These are phyloP conservation scores for Triops longicaudatus DNA, from an alignment of 1,140 invertebrate species.

Conservation along the genomic window DNA sequence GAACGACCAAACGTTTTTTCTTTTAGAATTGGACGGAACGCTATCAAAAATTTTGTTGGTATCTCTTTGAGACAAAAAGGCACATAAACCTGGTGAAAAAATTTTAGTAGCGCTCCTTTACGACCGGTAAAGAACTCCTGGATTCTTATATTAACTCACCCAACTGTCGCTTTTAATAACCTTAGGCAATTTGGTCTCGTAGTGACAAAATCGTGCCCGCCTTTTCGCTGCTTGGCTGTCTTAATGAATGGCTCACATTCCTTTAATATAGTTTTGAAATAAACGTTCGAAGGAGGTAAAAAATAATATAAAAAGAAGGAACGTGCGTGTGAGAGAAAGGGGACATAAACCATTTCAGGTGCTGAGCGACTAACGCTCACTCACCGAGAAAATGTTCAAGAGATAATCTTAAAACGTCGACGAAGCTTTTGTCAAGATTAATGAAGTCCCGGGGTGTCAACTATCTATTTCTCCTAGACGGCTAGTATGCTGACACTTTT, in stretches of 20 bases:
- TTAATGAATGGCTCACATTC: neutral
- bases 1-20: neutral
- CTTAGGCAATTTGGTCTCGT: slow-evolving; percentile 4
- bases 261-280: slow-evolving; percentile 1
- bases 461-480: neutral
- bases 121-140: neutral
- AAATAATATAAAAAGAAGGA: no score
- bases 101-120: neutral
- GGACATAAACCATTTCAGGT: slow-evolving; percentile 8
- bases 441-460: neutral
- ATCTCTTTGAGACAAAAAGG: neutral
- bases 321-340: neutral
- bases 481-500: neutral
- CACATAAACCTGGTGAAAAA: neutral
- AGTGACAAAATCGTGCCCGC: neutral
- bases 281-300: neutral
- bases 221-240: neutral
- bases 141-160: slow-evolving; percentile 7
- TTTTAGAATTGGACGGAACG: neutral
- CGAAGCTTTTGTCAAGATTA: neutral
- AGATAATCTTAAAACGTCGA: neutral
- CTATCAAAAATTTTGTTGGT: neutral
- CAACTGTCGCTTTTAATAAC: neutral
- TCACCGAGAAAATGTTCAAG: neutral
- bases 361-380: neutral